These are phyloP conservation scores for Aethes cnicana DNA, from an alignment of 2,888 invertebrate species.

Conservation along the genomic window DNA sequence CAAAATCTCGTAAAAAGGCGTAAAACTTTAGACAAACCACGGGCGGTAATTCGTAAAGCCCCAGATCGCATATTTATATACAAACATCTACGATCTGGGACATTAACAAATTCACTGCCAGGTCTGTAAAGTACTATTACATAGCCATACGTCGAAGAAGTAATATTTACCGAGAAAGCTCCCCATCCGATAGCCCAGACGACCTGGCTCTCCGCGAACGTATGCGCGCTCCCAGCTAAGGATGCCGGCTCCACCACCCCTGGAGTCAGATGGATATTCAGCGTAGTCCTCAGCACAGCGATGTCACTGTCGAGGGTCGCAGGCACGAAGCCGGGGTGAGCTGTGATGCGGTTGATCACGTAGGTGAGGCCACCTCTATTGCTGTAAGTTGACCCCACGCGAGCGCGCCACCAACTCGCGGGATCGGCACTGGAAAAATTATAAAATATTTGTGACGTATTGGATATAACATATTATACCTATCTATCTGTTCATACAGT, in stretches of 20 bases:
- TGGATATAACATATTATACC: too few relatives aligned
- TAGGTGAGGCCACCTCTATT: conserved; percentile 51
- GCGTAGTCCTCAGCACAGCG: conserved; percentile 54
- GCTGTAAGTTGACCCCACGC: conserved; percentile 55
- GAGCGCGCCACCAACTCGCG: conserved; percentile 54
- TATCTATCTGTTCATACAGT: too few relatives aligned
- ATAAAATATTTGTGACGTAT: too few relatives aligned
- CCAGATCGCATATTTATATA: too few relatives aligned
- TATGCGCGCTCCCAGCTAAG: conserved; percentile 51
- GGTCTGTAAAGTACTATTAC: too few relatives aligned
- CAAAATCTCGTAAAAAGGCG: too few relatives aligned
- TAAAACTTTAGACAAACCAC: too few relatives aligned
- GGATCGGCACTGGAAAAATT: conserved; percentile 36
- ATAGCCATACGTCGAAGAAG: too few relatives aligned
- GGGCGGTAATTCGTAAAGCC: too few relatives aligned
- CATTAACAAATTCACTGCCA: too few relatives aligned
- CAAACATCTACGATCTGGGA: too few relatives aligned
- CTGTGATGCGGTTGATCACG: conserved; percentile 50
- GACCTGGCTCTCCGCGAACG: conserved; percentile 41
- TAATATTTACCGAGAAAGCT: conserved; percentile 47
- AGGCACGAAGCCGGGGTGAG: conserved; percentile 48
- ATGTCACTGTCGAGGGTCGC: conserved; percentile 49
- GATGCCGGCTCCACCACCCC: conserved; percentile 47
- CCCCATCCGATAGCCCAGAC: conserved; percentile 68
- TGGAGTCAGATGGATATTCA: conserved; percentile 40